phyloP scores from a whole-genome alignment of 2,113 vertebrate genomes.

The Physeter macrocephalus region DNA sequence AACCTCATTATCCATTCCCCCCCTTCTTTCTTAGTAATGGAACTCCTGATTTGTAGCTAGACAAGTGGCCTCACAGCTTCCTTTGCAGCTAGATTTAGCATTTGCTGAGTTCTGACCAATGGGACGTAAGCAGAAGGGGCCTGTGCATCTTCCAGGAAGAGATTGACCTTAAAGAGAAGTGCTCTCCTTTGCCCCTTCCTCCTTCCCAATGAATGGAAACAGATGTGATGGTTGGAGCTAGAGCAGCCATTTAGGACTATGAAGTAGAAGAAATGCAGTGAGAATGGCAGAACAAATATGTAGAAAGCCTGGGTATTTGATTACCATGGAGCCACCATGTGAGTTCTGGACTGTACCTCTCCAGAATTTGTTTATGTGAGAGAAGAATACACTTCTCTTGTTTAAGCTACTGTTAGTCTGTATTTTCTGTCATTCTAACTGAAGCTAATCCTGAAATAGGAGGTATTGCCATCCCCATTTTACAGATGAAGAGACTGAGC shows the following conservation, averaged over 20 bases:
- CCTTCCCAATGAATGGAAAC: background rate
- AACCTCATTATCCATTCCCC: background rate
- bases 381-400: background rate
- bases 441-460: background rate
- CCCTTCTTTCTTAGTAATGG: background rate
- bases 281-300: background rate
- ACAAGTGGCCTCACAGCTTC: background rate
- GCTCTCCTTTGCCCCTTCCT: background rate
- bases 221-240: background rate
- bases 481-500: background rate
- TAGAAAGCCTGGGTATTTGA: background rate
- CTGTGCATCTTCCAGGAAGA: background rate
- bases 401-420: background rate
- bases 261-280: background rate
- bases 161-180: background rate
- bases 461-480: background rate
- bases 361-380: background rate
- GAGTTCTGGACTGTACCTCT: background rate
- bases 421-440: background rate
- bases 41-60: background rate
- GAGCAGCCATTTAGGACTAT: background rate
- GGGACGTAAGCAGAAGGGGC: background rate
- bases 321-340: background rate
- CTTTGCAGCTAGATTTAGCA: background rate
- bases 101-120: background rate